Conservation (phyloP, 2,113 vertebrate species). For the Capricornis sumatraensis region DNA sequence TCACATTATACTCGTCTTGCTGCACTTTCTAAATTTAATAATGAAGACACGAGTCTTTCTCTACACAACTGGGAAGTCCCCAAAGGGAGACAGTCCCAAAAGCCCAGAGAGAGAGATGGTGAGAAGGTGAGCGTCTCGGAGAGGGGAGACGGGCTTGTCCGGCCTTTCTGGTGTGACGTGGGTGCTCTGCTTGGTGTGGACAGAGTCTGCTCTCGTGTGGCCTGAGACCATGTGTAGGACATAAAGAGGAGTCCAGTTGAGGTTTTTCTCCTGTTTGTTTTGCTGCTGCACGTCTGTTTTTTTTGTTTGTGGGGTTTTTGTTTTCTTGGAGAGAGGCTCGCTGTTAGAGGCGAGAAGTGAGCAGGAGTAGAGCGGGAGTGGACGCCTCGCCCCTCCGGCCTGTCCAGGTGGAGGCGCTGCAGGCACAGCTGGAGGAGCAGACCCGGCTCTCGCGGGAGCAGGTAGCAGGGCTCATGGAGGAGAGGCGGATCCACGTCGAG, state of each 20-base stretch:
- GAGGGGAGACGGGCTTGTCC: background rate
- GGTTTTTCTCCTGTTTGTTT: background rate
- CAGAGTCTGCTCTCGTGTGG: background rate
- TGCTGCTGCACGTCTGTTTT: background rate
- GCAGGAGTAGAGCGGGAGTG: background rate
- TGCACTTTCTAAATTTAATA: background rate
- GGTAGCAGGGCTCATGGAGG: constrained; percentile 89
- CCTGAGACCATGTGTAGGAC: background rate
- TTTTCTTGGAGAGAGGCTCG: background rate
- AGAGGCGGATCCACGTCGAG: constrained; percentile 87
- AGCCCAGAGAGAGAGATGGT: background rate
- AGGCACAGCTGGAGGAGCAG: constrained; percentile 95
- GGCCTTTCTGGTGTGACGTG: background rate
- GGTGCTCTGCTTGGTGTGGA: background rate
- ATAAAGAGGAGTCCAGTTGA: background rate
- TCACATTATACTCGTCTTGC: background rate
- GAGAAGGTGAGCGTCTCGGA: background rate
- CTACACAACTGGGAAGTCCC: background rate
- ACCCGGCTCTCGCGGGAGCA: constrained; percentile 90
- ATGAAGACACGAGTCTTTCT: background rate
- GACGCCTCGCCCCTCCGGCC: background rate
- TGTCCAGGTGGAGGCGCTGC: constrained; percentile 92
- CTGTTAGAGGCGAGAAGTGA: background rate
- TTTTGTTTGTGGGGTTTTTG: background rate
- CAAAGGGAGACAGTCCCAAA: background rate